These are phyloP conservation scores for Sorex araneus DNA, from an alignment of 2,113 vertebrate genomes.

Conservation along the genomic window DNA sequence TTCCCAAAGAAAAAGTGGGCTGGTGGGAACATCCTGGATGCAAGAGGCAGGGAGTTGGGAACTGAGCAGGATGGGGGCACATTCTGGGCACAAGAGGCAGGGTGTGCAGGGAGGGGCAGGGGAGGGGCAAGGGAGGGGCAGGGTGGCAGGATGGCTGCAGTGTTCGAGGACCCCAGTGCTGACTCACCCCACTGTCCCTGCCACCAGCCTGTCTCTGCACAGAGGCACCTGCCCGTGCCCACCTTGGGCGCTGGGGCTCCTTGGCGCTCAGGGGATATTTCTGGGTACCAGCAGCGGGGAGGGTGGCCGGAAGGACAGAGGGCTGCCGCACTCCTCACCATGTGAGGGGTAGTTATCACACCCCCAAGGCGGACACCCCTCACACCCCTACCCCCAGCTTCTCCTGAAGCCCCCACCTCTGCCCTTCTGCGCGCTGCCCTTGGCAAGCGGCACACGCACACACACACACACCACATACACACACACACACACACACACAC, in stretches of 20 bases:
- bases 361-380: neutral
- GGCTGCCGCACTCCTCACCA: too few relatives aligned
- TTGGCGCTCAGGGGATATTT: too few relatives aligned
- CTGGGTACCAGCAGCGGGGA: too few relatives aligned
- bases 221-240: too few relatives aligned
- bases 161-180: constrained; percentile 30
- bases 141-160: neutral
- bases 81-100: neutral
- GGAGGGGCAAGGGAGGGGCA: neutral
- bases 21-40: too few relatives aligned
- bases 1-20: too few relatives aligned
- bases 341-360: too few relatives aligned
- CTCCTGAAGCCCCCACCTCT: neutral
- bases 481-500: neutral
- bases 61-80: too few relatives aligned
- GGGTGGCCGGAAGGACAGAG: too few relatives aligned
- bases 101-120: neutral
- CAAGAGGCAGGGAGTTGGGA: too few relatives aligned
- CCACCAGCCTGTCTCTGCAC: neutral
- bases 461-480: neutral
- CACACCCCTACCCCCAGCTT: neutral
- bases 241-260: too few relatives aligned
- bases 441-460: neutral
- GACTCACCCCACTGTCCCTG: constrained; percentile 62
- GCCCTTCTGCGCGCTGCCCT: neutral